phyloP scores from a whole-genome alignment of 2,113 vertebrate genomes.

The Romanogobio albipinnatus region DNA sequence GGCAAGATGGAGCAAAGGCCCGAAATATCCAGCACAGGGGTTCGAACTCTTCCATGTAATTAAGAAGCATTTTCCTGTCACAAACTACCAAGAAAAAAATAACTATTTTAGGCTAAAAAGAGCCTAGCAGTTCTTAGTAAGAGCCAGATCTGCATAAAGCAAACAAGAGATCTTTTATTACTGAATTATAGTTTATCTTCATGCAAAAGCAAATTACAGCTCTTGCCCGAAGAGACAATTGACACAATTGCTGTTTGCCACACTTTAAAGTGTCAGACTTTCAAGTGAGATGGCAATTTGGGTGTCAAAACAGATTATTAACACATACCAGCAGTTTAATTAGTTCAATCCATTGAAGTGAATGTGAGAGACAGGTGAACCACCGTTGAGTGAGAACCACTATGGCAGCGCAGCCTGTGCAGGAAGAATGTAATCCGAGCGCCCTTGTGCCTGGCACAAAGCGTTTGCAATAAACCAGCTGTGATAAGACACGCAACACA shows the following conservation, averaged over 20 bases:
- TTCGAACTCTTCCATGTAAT: conserved; percentile 34
- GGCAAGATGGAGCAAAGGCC: conserved; percentile 10
- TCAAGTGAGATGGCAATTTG: neutral
- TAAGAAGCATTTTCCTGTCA: conserved; percentile 23
- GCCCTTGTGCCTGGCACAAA: conserved; percentile 30
- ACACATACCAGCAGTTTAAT: neutral
- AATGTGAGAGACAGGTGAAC: conserved; percentile 31
- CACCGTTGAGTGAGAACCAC: conserved; percentile 9
- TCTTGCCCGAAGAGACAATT: neutral
- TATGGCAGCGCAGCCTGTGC: neutral
- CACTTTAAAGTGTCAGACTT: neutral
- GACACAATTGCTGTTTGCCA: neutral
- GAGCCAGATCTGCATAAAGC: neutral
- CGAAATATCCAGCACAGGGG: conserved; percentile 28
- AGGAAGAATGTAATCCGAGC: conserved; percentile 28
- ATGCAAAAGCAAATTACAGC: neutral
- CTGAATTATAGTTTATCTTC: neutral
- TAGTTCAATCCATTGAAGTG: conserved; percentile 22
- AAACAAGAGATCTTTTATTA: neutral
- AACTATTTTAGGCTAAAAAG: neutral
- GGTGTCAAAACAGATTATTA: conserved; percentile 18
- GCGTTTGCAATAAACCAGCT: conserved; percentile 13
- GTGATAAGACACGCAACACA: neutral
- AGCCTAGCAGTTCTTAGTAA: neutral
- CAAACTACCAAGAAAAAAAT: neutral